These are phyloP conservation scores for Carpatolechia fugitivella DNA, from an alignment of 2,888 invertebrate species.

Conservation along the genomic window DNA sequence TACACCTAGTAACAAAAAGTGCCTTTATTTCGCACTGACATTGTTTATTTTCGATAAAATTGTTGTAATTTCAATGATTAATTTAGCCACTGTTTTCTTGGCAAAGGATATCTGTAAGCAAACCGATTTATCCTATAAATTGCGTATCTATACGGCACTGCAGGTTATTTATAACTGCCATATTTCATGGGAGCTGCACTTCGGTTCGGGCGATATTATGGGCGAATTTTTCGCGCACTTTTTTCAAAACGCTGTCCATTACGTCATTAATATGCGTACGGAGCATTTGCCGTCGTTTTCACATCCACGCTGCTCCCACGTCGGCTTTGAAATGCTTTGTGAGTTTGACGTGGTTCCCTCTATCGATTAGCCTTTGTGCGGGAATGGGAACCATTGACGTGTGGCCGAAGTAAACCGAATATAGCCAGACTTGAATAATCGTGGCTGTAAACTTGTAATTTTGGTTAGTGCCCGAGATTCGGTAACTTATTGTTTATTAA, in stretches of 20 bases:
- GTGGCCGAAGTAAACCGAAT: background rate
- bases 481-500: no score
- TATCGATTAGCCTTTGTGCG: slow-evolving; percentile 14
- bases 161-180: background rate
- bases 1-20: no score
- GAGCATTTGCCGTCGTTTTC: slow-evolving; percentile 1
- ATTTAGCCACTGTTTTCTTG: background rate
- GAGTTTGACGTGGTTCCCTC: slow-evolving; percentile 11
- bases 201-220: background rate
- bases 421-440: background rate
- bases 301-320: background rate
- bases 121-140: no score
- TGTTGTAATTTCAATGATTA: background rate
- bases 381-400: background rate
- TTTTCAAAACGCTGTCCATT: slow-evolving; percentile 5
- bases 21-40: background rate
- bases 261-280: no score
- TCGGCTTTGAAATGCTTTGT: slow-evolving; percentile 10
- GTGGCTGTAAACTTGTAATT: no score
- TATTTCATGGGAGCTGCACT: background rate
- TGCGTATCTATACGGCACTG: background rate
- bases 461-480: no score
- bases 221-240: background rate
- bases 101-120: no score
- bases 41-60: no score